Conservation (phyloP, 1,140 invertebrate genomes). For the Thalassaphorura encarpata region DNA sequence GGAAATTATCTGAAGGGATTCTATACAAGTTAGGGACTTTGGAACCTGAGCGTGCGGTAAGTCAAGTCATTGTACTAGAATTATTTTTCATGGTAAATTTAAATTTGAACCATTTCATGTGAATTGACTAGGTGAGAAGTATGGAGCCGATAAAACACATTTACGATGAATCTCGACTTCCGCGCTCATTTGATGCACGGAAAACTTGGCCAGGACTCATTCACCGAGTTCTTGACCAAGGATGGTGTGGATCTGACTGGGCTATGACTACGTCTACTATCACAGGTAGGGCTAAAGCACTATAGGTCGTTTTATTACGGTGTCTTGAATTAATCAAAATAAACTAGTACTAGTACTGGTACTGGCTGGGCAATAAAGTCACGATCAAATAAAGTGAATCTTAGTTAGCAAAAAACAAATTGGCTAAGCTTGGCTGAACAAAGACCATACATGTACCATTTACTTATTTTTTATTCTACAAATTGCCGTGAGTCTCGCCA, state of each 20-base stretch:
- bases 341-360: too few relatives aligned
- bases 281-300: slow-evolving; percentile 7
- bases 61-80: neutral
- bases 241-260: slow-evolving; percentile 87
- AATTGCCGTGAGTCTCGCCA: too few relatives aligned
- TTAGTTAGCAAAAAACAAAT: too few relatives aligned
- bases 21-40: slow-evolving; percentile 58
- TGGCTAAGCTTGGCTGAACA: too few relatives aligned
- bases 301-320: too few relatives aligned
- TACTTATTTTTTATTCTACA: too few relatives aligned
- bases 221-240: slow-evolving; percentile 67
- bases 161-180: slow-evolving; percentile 44
- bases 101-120: slow-evolving; percentile 9
- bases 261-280: slow-evolving; percentile 73
- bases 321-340: too few relatives aligned
- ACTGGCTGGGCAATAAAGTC: too few relatives aligned
- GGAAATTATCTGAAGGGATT: slow-evolving; percentile 65
- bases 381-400: too few relatives aligned
- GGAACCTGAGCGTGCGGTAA: slow-evolving; percentile 45
- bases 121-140: slow-evolving; percentile 50
- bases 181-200: slow-evolving; percentile 61
- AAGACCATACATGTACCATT: too few relatives aligned
- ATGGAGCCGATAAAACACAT: slow-evolving; percentile 57
- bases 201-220: slow-evolving; percentile 61
- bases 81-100: neutral